Base-by-base conservation (phyloP, 2,797 vertebrate genomes). In the Scolopax rusticola region DNA sequence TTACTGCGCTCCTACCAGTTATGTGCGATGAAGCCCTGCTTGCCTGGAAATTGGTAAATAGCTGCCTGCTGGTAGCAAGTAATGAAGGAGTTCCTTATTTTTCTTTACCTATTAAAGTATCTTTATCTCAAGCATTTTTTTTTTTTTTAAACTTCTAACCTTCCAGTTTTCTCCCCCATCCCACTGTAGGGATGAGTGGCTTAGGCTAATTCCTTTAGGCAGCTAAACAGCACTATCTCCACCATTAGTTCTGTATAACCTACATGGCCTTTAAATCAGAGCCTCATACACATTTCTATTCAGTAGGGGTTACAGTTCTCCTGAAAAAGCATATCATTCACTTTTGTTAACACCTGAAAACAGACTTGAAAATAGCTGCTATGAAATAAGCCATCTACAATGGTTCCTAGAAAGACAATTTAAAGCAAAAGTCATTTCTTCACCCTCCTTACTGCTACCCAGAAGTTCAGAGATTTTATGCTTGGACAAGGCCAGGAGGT, bases 1-100 rank as follows among this genome's bases (percentile, higher is more conserved):
- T 41, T 36, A 77, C 30, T 71, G 48, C 24, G 9, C 38, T 75
- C 48, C 45, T n/a, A 78, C 68, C 6, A 51, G 36, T 4, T 51
- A 18, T 0, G 1, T 0, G 0, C 0, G 0, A 77, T 16, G 15
- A 75, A 79, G 41, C 5, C 8, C 32, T 43, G 59, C 16, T 56
- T 57, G 75, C 53, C 70, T 50, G 27, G 36, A 68, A 81, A 75
- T 17, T 15, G 9, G 33, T 59, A 15, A 87, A 59, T 27, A 71
- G 17, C 27, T 87, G 50, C 9, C 50, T 51, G 63, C 30, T 64
- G 41, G 38, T 57, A 21, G 3, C 12, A 84, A 75, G 30, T 2
- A 75, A 12, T 23, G 19, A 61, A 60, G 13, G 2, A 79, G 79
- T 17, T 86, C 51, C 32, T 60, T 84, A 43, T 87, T 88, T 86